These are phyloP conservation scores for Drosophila nr. medialis DNA, from an alignment of 2,888 invertebrate species.

Conservation along the genomic window DNA sequence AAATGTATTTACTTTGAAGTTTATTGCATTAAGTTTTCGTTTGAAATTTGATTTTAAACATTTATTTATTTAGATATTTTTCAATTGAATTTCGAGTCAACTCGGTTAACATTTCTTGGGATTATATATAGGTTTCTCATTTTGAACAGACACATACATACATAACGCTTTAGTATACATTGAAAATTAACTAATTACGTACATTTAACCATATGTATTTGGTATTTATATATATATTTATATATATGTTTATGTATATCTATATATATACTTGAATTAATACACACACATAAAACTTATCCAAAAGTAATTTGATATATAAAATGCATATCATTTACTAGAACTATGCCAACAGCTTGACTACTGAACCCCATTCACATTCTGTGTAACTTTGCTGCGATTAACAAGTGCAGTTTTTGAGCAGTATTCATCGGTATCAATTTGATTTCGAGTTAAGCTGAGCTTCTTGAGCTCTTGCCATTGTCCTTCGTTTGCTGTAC, in stretches of 20 bases:
- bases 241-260: conserved; percentile 7
- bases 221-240: conserved; percentile 1
- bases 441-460: conserved; percentile 17
- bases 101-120: conserved; percentile 11
- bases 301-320: conserved; percentile 70
- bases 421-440: conserved; percentile 12
- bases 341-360: conserved; percentile 39
- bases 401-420: conserved; percentile 70
- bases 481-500: conserved; percentile 38
- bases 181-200: conserved; percentile 56
- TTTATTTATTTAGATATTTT: background rate
- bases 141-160: conserved; percentile 23
- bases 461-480: conserved; percentile 36
- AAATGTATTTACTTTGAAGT: conserved; percentile 26
- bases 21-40: conserved; percentile 11
- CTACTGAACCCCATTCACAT: conserved; percentile 4
- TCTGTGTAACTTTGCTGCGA: conserved; percentile 43
- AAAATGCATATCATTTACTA: conserved; percentile 72
- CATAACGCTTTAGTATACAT: conserved; percentile 49
- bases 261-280: conserved; percentile 13
- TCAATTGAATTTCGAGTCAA: conserved; percentile 22
- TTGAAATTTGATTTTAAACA: conserved; percentile 4
- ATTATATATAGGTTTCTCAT: conserved; percentile 8
- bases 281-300: conserved; percentile 74
- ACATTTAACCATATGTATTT: conserved; percentile 39